Evolutionary conservation across 2,113 vertebrate genomes (phyloP).

Genomic region (Agelaius tricolor): DNA sequence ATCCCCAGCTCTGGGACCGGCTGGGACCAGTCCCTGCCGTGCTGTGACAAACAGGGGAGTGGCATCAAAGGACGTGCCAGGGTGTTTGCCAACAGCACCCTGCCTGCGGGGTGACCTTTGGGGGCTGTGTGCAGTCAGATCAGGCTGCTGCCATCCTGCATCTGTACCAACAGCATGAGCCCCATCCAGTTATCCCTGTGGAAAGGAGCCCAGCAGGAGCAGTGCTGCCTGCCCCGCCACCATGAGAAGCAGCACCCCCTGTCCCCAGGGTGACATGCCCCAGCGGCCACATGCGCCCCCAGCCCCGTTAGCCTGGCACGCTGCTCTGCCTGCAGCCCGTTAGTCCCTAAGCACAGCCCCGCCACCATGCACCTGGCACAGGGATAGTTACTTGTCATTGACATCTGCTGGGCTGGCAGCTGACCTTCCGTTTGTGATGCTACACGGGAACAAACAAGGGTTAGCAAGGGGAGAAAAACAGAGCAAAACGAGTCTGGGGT

Average conservation of each 20-base stretch:
- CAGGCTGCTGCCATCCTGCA: not conserved
- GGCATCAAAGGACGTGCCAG: not conserved
- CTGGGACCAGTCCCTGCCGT: fast-evolving
- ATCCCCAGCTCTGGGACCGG: not conserved
- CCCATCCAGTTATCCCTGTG: fast-evolving
- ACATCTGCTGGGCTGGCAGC: constrained; percentile 83
- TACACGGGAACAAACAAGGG: constrained; percentile 77
- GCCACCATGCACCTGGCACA: constrained; percentile 82
- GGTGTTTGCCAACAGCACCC: not conserved
- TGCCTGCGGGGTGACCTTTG: fast-evolving
- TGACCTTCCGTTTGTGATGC: constrained; percentile 82
- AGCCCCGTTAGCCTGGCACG: not conserved
- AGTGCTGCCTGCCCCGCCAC: not conserved
- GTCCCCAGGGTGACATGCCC: not conserved
- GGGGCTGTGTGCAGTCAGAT: not conserved
- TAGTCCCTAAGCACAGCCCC: constrained; percentile 81
- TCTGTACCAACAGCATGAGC: not conserved
- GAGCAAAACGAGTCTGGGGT: not conserved
- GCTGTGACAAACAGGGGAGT: not conserved
- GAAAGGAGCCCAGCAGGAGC: not conserved
- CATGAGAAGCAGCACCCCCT: fast-evolving
- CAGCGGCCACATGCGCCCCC: constrained; percentile 31
- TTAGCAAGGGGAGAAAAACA: constrained; percentile 58
- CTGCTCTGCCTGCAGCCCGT: not conserved
- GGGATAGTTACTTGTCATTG: constrained; percentile 91